Conservation (phyloP, 2,113 vertebrate species). For the Hylia prasina region DNA sequence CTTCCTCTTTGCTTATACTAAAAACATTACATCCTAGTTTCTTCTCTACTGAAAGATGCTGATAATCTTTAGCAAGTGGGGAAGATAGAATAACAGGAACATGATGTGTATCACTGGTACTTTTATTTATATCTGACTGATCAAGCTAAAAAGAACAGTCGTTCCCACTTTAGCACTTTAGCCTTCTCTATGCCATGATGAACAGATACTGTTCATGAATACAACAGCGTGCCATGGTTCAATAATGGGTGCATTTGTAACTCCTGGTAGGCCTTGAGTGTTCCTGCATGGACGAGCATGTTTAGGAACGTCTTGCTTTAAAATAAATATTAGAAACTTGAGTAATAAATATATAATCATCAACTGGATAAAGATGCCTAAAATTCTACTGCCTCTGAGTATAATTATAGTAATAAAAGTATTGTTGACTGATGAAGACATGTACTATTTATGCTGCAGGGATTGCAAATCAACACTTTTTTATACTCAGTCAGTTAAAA, state of each 20-base stretch:
- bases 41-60: not conserved
- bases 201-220: not conserved
- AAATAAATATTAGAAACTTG: constrained; percentile 45
- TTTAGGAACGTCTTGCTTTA: constrained; percentile 22
- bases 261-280: not conserved
- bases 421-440: constrained; percentile 58
- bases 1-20: not conserved
- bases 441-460: constrained; percentile 49
- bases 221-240: not conserved
- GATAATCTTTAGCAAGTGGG: not conserved
- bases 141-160: not conserved
- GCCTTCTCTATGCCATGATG: not conserved
- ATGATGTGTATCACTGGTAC: not conserved
- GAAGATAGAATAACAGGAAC: not conserved
- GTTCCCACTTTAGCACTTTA: not conserved
- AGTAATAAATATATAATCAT: constrained; percentile 44
- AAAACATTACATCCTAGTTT: not conserved
- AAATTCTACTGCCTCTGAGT: constrained; percentile 30
- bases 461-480: constrained; percentile 42
- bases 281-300: not conserved
- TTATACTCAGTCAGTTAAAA: constrained; percentile 29
- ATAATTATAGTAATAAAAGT: constrained; percentile 63
- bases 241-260: not conserved
- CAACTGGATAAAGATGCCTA: constrained; percentile 42
- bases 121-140: not conserved